phyloP scores from a whole-genome alignment of 2,113 vertebrate genomes.

The Trogon surrucura region DNA sequence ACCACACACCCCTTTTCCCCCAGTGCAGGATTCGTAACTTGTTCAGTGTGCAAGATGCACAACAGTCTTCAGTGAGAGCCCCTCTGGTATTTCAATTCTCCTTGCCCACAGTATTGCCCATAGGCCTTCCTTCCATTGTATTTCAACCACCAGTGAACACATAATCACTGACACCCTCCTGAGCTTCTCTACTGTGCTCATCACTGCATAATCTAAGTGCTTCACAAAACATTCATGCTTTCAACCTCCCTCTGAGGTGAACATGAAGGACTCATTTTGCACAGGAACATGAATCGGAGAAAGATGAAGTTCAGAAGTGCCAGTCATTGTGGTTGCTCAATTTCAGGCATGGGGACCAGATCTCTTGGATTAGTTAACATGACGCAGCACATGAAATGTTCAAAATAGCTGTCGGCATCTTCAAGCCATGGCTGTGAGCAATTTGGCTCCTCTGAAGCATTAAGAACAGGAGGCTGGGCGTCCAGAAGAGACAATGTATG shows the following conservation, averaged over 20 bases:
- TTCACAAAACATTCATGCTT: conserved; percentile 16
- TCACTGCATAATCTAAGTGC: not conserved
- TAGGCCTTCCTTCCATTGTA: not conserved
- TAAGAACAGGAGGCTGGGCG: not conserved
- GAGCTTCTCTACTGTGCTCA: conserved; percentile 6
- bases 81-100: not conserved
- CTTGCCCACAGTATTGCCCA: not conserved
- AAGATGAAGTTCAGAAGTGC: not conserved
- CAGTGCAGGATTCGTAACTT: not conserved
- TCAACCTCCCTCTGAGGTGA: conserved; percentile 3
- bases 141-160: not conserved
- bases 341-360: not conserved
- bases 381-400: not conserved
- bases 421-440: not conserved
- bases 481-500: not conserved
- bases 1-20: not conserved
- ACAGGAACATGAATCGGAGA: not conserved
- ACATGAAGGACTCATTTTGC: not conserved
- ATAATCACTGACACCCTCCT: not conserved
- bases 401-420: not conserved
- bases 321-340: not conserved
- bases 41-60: not conserved
- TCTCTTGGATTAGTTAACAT: not conserved
- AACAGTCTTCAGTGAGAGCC: not conserved
- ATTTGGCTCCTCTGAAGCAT: not conserved